phyloP scores from a whole-genome alignment of 2,113 vertebrate genomes.

The Hydropotes inermis region DNA sequence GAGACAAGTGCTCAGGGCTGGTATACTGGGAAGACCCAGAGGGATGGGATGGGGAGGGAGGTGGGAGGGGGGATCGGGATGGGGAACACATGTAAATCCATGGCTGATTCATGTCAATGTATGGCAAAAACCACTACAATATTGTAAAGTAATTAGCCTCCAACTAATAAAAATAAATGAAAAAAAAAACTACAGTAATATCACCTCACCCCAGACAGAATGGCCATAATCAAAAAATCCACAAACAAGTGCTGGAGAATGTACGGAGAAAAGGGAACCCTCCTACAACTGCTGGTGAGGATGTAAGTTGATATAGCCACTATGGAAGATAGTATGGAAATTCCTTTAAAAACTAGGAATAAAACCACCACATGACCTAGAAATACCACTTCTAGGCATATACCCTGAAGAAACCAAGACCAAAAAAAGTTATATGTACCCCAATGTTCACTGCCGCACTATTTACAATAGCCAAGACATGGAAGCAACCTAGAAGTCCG shows the following conservation, averaged over 20 bases:
- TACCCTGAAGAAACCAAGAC: not conserved
- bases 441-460: not conserved
- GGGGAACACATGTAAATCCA: too few relatives aligned
- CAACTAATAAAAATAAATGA: too few relatives aligned
- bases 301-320: not conserved
- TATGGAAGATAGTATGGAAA: not conserved
- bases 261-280: not conserved
- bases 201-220: not conserved
- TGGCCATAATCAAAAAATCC: not conserved
- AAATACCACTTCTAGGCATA: not conserved
- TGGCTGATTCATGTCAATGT: too few relatives aligned
- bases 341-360: not conserved
- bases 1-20: too few relatives aligned
- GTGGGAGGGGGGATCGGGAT: too few relatives aligned
- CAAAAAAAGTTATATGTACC: not conserved
- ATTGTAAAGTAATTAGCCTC: too few relatives aligned
- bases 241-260: not conserved
- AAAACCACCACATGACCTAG: not conserved
- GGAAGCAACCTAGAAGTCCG: not conserved
- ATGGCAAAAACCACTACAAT: too few relatives aligned
- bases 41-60: too few relatives aligned
- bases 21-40: too few relatives aligned
- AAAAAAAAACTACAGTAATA: not conserved
- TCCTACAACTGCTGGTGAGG: not conserved
- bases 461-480: not conserved